A percentile compares a stretch with the other conserved stretches of the same genome.
phyloP scores from a whole-genome alignment of 1,140 invertebrate genomes.

The Mylabris phalerata region DNA sequence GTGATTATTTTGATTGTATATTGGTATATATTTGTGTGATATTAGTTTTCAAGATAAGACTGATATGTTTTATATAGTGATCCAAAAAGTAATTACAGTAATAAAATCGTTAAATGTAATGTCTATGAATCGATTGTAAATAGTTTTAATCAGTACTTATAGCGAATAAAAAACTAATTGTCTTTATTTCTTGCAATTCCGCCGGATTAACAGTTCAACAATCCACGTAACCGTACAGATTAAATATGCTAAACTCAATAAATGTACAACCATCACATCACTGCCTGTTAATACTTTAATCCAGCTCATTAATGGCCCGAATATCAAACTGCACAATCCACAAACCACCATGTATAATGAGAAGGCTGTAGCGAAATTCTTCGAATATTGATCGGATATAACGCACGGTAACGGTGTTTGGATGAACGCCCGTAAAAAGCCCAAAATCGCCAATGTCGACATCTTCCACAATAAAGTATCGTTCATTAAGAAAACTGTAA shows the following conservation, averaged over 20 bases:
- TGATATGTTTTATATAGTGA: too few species aligned
- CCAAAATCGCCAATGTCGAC: constrained; percentile 16
- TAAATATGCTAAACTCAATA: constrained; percentile 28
- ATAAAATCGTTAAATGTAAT: too few species aligned
- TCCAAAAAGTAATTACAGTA: too few species aligned
- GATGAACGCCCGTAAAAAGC: constrained; percentile 29
- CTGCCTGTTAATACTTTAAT: constrained; percentile 29
- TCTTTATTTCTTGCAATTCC: too few species aligned
- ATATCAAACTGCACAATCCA: constrained; percentile 22
- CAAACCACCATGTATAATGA: constrained; percentile 32
- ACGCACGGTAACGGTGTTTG: constrained; percentile 31
- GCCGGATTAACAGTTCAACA: constrained; percentile 19
- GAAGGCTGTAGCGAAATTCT: constrained; percentile 30
- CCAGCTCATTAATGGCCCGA: constrained; percentile 31
- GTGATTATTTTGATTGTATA: too few species aligned
- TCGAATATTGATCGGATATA: constrained; percentile 27
- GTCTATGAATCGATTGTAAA: too few species aligned
- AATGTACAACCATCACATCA: constrained; percentile 34
- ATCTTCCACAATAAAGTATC: constrained; percentile 15
- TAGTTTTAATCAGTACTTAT: too few species aligned
- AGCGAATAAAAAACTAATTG: too few species aligned
- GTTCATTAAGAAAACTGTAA: constrained; percentile 2
- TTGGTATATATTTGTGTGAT: too few species aligned
- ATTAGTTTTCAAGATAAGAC: too few species aligned
- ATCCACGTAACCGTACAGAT: constrained; percentile 29